These are phyloP conservation scores for Hoplodrina blanda DNA, from an alignment of 2,888 invertebrate species.

Conservation along the genomic window DNA sequence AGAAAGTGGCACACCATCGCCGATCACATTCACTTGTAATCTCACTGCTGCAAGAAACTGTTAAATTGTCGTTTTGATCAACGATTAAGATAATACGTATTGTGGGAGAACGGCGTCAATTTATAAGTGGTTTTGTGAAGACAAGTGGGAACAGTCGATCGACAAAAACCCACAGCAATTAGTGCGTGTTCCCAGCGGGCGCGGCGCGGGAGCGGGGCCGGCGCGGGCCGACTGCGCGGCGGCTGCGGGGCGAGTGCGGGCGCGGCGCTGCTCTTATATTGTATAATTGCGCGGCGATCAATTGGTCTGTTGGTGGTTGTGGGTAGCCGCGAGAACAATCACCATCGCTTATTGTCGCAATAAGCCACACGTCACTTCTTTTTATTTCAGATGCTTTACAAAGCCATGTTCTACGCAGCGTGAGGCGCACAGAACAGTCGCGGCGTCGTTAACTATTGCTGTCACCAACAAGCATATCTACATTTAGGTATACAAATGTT, in stretches of 20 bases:
- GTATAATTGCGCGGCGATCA: conserved; percentile 82
- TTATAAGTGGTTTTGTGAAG: conserved; percentile 65
- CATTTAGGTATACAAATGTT: too few species aligned
- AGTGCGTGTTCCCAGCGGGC: conserved; percentile 65
- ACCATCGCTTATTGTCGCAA: not conserved
- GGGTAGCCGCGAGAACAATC: conserved; percentile 49
- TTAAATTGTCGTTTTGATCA: conserved; percentile 65
- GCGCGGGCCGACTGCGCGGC: conserved; percentile 20
- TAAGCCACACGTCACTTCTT: not conserved
- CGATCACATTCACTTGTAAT: conserved; percentile 53
- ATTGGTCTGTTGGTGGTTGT: conserved; percentile 65
- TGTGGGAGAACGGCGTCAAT: conserved; percentile 62
- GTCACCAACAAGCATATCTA: too few species aligned
- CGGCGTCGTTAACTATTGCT: too few species aligned
- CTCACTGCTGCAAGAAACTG: conserved; percentile 54
- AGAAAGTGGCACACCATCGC: conserved; percentile 43
- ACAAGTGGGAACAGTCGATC: conserved; percentile 61
- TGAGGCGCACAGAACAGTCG: not conserved
- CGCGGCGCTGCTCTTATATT: conserved; percentile 65
- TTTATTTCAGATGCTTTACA: not conserved
- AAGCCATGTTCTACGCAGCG: too few species aligned
- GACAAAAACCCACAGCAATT: conserved; percentile 68
- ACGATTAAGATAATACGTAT: conserved; percentile 62
- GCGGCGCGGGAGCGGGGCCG: conserved; percentile 30
- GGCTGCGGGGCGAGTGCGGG: conserved; percentile 9